phyloP scores from a whole-genome alignment of 1,140 invertebrate genomes.

The Mactra quadrangularis region DNA sequence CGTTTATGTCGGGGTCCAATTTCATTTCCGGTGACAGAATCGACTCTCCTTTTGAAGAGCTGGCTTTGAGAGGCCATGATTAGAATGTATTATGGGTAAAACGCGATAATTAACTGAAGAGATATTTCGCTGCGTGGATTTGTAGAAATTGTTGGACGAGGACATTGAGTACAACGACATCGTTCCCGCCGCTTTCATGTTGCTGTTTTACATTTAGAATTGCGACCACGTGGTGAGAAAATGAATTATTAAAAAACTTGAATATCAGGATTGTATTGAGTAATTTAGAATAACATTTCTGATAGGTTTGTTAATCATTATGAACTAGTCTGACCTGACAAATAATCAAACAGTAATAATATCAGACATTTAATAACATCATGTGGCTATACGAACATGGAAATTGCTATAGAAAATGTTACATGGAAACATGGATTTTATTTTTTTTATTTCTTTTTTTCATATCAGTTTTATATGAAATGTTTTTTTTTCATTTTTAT shows the following conservation, averaged over 20 bases:
- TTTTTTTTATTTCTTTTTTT: not conserved
- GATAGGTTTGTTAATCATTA: slow-evolving; percentile 29
- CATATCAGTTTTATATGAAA: too few species aligned
- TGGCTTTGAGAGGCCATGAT: slow-evolving; percentile 37
- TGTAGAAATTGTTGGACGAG: slow-evolving; percentile 15
- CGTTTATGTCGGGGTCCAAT: slow-evolving; percentile 62
- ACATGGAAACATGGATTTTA: too few species aligned
- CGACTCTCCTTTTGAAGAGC: slow-evolving; percentile 62
- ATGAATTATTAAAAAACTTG: slow-evolving; percentile 54
- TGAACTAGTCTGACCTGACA: slow-evolving; percentile 24
- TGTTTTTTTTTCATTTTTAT: too few species aligned
- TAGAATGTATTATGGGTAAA: slow-evolving; percentile 51
- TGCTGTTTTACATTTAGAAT: slow-evolving; percentile 30
- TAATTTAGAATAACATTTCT: not conserved
- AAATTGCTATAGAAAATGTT: too few species aligned
- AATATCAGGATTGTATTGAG: slow-evolving; percentile 30
- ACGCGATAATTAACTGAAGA: slow-evolving; percentile 60
- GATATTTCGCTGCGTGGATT: not conserved
- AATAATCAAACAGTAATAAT: not conserved
- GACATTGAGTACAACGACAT: slow-evolving; percentile 45
- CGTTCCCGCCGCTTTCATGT: slow-evolving; percentile 2
- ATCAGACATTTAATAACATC: too few species aligned
- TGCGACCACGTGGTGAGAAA: slow-evolving; percentile 21
- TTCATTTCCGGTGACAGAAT: slow-evolving; percentile 63
- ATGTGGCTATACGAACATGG: too few species aligned